Evolutionary conservation across 2,113 vertebrate genomes (phyloP), one percentile per base, ranked within the genome.

Genomic region (Lipophrys pholis): DNA sequence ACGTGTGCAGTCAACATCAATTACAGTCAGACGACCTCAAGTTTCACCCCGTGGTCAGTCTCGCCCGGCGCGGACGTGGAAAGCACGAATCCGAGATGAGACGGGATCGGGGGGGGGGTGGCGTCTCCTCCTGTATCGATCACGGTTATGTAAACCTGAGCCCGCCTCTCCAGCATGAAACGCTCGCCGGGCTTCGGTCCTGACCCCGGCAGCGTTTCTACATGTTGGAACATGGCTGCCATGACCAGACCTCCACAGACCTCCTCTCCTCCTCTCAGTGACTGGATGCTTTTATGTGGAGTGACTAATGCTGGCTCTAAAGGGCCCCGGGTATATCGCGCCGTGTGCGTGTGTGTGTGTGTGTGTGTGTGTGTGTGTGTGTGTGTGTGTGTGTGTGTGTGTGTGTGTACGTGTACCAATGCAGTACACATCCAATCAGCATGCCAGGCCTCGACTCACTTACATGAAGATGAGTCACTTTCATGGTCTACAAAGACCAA

Each of bases 261-360:
- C 89, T 82, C 21, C 6, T 75, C 82, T 87, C 82, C 81, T 87
- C 82, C 81, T 79, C 84, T 86, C 86, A 90, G 70, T 54, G 78
- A 89, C 87, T 83, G n/a, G 69, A 82, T 89, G 83, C 83, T 87
- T 90, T 93, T 81, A 89, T 91, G 76, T 90, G 87, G 87, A 91
- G 73, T 93, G 92, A 93, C 87, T 91, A 93, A 93, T 87, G 67
- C 81, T 80, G 61, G 59, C 73, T 81, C 74, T 76, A 61, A 83
- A 92, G 80, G 86, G 86, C 85, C 87, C 14, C 41, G 80, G 88
- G 84, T 89, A 73, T 43, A 90, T 83, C 73, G 84, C 67, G 52
- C 51, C 40, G 73, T 59, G 68, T 73, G 74, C 80, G 71, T 56
- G 41, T 42, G 78, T 21, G 36, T 78, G 66, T 36, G 48, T 8